Percentiles rank a stretch among this genome's conserved stretches.
phyloP scores from a whole-genome alignment of 1,140 invertebrate species.

The Ceratosolen fusciceps region DNA sequence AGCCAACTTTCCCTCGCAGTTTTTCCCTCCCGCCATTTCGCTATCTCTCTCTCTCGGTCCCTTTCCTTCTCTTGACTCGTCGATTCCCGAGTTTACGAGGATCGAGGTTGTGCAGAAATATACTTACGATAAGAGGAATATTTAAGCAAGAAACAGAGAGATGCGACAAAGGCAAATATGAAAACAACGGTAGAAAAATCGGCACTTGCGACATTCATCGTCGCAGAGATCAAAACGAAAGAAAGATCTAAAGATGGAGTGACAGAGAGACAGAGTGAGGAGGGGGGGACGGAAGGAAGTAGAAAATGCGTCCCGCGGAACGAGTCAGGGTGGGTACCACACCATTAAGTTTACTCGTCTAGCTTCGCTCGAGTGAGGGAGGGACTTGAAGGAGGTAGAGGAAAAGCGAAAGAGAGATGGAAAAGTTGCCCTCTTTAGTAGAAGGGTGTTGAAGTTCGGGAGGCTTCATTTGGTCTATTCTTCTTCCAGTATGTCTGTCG shows the following conservation, averaged over 20 bases:
- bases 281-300: too few species aligned
- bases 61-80: not conserved
- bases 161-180: not conserved
- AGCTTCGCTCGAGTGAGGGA: not conserved
- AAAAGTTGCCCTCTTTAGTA: conserved; percentile 20
- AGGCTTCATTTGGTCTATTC: conserved; percentile 69
- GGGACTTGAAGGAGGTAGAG: not conserved
- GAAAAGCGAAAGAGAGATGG: not conserved
- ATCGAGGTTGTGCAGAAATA: not conserved
- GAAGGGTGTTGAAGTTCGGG: conserved; percentile 67
- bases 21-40: too few species aligned
- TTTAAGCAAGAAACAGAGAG: not conserved
- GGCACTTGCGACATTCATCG: not conserved
- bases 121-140: conserved; percentile 15
- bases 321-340: not conserved
- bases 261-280: not conserved
- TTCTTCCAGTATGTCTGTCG: conserved; percentile 51
- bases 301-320: not conserved
- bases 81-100: conserved; percentile 19
- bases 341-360: conserved; percentile 11
- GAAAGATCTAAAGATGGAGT: not conserved
- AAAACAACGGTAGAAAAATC: not conserved
- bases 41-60: conserved; percentile 24
- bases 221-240: not conserved
- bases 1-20: too few species aligned